Conservation (phyloP, 1,140 invertebrate genomes). For the Paraescarpia echinospica region DNA sequence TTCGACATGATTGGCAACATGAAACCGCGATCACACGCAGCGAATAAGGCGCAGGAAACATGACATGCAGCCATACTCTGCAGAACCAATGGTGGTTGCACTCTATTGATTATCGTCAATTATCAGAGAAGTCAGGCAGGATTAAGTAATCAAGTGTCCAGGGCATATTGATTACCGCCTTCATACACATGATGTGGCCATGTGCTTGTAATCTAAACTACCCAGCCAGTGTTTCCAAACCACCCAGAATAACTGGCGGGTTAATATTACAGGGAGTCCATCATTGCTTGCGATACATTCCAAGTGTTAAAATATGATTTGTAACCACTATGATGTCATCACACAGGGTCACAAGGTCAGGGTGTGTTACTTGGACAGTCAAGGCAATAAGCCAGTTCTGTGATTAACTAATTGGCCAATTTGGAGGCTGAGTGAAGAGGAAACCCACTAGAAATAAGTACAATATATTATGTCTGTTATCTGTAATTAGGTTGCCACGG, state of each 20-base stretch:
- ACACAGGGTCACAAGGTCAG: not conserved
- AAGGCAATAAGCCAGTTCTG: not conserved
- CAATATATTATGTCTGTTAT: not conserved
- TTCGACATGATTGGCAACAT: not conserved
- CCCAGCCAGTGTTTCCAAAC: not conserved
- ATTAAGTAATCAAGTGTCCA: slow-evolving; percentile 6
- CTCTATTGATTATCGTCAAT: not conserved
- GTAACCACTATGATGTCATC: not conserved
- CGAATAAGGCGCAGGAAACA: not conserved
- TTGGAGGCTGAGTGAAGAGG: not conserved
- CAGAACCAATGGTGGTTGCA: not conserved
- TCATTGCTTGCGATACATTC: not conserved
- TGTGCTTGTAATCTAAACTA: not conserved
- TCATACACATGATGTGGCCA: not conserved
- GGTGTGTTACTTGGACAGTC: not conserved
- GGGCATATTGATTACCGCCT: not conserved
- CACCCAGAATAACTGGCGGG: not conserved
- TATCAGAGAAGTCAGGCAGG: not conserved
- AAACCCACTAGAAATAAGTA: not conserved
- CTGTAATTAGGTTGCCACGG: not conserved
- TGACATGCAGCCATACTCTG: not conserved
- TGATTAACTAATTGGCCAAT: not conserved
- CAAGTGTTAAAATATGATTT: not conserved
- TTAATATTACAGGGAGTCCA: not conserved
- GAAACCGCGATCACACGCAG: not conserved